Evolutionary conservation across 1,140 invertebrate species (phyloP), one percentile per base, ranked within the genome.

Genomic region (Polypedilum pembai): DNA sequence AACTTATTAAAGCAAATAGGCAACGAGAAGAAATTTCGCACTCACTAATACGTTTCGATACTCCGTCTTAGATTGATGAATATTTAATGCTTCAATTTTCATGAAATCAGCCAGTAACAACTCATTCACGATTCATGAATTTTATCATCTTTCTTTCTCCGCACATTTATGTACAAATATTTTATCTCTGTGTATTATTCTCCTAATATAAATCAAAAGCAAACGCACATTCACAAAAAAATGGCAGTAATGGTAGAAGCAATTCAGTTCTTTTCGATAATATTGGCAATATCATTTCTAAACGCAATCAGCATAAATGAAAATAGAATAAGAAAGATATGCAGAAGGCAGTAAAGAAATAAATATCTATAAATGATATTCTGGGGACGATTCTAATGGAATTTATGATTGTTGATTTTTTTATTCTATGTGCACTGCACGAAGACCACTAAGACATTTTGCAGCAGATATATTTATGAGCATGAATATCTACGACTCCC

Each of bases 331-430:
- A 45, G 41, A n/a, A 56, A 56, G 41, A 45, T 45, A 45, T 56
- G n/a, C 12, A 56, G 12, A 56, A 56, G 41, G 41, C 45, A 56
- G 4, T 12, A 56, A 56, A 45, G 15, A 45, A 56, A 56, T 56
- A 56, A 56, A 56, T n/a, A 4, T 56, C n/a, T n/a, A 56, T 56
- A 56, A 56, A 56, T 56, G 41, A 56, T 56, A 56, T 56, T 56
- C 45, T 56, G 8, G 10, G 8, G 45, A 56, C 45, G 45, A 56
- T 56, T n/a, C 12, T n/a, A 56, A 56, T 56, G 45, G n/a, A 56
- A 56, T 56, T 56, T 56, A 56, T 56, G 45, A 56, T 56, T 56
- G 45, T 56, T 56, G 45, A 56, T 56, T 56, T 56, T 56, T n/a
- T 33, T 33, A 1, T 33, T 33, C 5, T 10, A 3, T 15, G n/a